Base-by-base conservation (phyloP, 2,113 vertebrate genomes). In the Probosciger aterrimus region DNA sequence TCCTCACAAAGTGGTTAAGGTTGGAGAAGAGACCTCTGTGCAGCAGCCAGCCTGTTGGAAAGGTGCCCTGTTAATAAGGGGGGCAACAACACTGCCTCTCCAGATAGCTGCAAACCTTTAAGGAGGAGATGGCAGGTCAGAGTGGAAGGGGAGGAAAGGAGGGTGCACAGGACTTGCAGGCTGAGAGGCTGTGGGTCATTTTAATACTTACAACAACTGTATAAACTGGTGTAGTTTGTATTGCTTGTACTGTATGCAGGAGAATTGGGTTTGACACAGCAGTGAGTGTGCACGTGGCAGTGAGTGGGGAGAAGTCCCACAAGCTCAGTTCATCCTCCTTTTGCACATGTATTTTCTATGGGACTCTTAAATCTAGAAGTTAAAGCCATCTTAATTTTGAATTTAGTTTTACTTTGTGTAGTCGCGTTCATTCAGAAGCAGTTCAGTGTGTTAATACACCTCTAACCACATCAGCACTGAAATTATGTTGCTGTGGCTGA, bases 401-500 rank as follows among this genome's bases (percentile, higher is more conserved):
- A 8, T 27, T 39, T 49, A 18, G 6, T 19, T 52, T 17, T 24
- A 3, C n/a, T 59, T 31, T 11, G 27, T 9, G 77, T 50, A 46
- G 33, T 71, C 25, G 1, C 1, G 1, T 18, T 19, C 20, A 62
- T 55, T 35, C 30, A 17, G 35, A 27, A 60, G 70, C 5, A 1
- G 5, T 50, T 53, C 22, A 0, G 30, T 16, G 64, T 30, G 18
- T 69, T 44, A 4, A 12, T 9, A 2, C 5, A 7, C 13, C 30
- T 46, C 69, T 19, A 37, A 33, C 53, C 52, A 24, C 24, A 0
- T 1, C 9, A 76, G 33, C 60, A 5, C 33, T 0, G 0, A 8
- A 14, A 4, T 0, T 0, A 4, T 1, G 0, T 23, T n/a, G 27
- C n/a, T 39, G 18, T 3, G 1, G 31, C 33, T 19, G 35, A 6